Base-by-base conservation (phyloP, 2,797 vertebrate genomes). In the Dicrostonyx torquatus region DNA sequence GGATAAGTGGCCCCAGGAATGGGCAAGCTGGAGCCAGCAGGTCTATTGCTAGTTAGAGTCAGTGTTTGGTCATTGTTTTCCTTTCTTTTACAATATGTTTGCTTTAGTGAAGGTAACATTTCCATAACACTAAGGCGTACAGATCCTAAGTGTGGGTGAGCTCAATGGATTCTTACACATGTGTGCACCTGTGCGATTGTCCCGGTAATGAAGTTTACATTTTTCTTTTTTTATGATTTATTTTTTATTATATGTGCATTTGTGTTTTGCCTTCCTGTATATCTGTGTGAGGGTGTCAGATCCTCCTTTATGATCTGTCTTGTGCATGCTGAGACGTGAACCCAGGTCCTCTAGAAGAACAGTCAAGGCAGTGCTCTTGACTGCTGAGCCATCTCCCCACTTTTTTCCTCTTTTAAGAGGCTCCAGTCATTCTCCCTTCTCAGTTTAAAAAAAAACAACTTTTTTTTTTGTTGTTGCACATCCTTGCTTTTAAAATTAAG, bases 81-180 rank as follows among this genome's bases (percentile, higher is more conserved):
- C 68, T 96, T 96, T 83, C 62, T 90, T 92, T 95, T 93, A 78
- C 70, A 31, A 76, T 86, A 48, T 85, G 73, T 93, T 96, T 88
- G 88, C 89, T 93, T 91, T 95, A 95, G 60, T 72, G 85, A 64
- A 34, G 45, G 29, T 66, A 82, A 77, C 18, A 43, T 85, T 91
- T 93, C 40, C 11, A 24, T 89, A 89, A 92, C n/a, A 89, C 68
- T 73, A 66, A 83, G 50, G 6, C 53, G 10, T 7, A 48, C 62
- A 48, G n/a, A 60, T 82, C 22, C 17, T 82, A 88, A 84, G 26
- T 75, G 14, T 73, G 31, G 34, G 84, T 72, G 22, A 37, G 26
- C 58, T 64, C 64, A 73, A 3, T 87, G 76, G 70, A 73, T 60
- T 95, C 80, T 92, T 45, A 87, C 20, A 50, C 24, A 66, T 24